Evolutionary conservation across 2,797 vertebrate genomes (phyloP).

Genomic region (Iguana delicatissima): DNA sequence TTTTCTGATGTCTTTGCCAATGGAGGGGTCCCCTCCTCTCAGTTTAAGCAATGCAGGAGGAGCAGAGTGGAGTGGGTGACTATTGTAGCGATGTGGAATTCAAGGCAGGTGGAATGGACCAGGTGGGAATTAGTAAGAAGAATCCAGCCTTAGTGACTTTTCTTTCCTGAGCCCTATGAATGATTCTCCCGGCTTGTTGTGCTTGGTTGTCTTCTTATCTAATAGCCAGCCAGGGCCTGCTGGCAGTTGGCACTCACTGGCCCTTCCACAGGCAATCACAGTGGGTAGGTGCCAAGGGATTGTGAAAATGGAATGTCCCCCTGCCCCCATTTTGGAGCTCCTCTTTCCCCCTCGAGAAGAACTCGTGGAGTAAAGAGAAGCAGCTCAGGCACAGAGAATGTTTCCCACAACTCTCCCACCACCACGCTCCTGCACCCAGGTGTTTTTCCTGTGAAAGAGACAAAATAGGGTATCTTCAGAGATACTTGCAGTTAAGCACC

Average conservation of each 20-base stretch:
- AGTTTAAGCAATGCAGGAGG: not conserved
- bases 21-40: not conserved
- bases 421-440: not conserved
- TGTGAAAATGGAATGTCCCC: constrained; percentile 1
- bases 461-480: not conserved
- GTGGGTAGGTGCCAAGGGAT: not conserved
- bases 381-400: not conserved
- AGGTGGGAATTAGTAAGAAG: not conserved
- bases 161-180: not conserved
- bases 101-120: not conserved
- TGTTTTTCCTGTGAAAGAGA: not conserved
- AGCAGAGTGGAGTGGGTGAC: not conserved
- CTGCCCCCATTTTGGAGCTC: not conserved
- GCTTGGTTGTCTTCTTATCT: not conserved
- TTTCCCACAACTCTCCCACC: not conserved
- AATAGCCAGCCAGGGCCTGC: not conserved
- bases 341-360: too few relatives aligned
- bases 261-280: not conserved
- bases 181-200: not conserved
- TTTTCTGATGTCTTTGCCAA: constrained; percentile 36
- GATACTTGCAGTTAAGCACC: not conserved
- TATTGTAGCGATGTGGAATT: not conserved
- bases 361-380: not conserved
- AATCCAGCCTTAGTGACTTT: not conserved
- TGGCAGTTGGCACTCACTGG: constrained; percentile 18